Percentiles rank a stretch among this genome's conserved stretches.
phyloP scores from a whole-genome alignment of 1,140 invertebrate genomes.

The Aphaenogaster ashmeadi region DNA sequence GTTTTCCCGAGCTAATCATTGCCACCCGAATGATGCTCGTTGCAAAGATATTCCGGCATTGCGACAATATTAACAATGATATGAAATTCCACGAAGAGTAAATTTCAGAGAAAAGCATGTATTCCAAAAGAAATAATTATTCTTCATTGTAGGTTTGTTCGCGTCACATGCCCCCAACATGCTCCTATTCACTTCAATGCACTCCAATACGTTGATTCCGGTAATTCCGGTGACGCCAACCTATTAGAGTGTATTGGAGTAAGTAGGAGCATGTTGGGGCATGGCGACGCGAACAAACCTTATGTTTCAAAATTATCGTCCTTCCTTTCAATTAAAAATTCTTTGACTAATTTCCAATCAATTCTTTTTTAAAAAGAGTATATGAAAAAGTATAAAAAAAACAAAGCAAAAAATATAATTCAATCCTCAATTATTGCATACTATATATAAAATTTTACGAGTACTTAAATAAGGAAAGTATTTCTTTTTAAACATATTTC shows the following conservation, averaged over 20 bases:
- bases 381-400: background rate
- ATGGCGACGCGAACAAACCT: too few species aligned
- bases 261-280: too few species aligned
- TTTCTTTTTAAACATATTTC: background rate
- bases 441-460: background rate
- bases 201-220: too few species aligned
- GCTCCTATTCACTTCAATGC: too few species aligned
- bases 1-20: slow-evolving; percentile 18
- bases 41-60: background rate
- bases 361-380: background rate
- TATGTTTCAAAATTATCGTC: background rate
- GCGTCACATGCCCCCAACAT: too few species aligned
- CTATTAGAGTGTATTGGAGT: too few species aligned
- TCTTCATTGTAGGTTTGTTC: too few species aligned
- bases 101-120: slow-evolving; percentile 1
- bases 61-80: background rate
- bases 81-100: background rate
- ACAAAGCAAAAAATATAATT: background rate
- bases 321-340: too few species aligned
- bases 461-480: too few species aligned
- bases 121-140: background rate
- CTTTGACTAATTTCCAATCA: background rate
- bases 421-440: background rate
- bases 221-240: too few species aligned
- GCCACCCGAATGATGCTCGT: background rate